phyloP scores from a whole-genome alignment of 2,888 invertebrate genomes.

The Crioceris asparagi region DNA sequence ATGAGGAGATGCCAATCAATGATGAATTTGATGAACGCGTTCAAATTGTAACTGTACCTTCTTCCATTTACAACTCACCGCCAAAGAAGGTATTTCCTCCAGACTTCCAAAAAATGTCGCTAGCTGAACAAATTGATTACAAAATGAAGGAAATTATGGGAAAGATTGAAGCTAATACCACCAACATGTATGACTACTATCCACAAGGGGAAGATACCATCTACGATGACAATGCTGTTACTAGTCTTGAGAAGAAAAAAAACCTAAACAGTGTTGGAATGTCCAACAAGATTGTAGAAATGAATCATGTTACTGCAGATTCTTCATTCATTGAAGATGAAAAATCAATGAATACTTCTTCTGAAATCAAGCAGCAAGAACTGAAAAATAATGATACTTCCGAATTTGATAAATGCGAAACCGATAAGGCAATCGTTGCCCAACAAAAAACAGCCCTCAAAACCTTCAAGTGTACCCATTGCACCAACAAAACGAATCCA shows the following conservation, averaged over 20 bases:
- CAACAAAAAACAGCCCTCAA: constrained; percentile 17
- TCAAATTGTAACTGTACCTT: constrained; percentile 22
- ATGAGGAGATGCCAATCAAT: constrained; percentile 1
- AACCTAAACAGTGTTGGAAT: too few species aligned
- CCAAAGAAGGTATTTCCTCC: constrained; percentile 22
- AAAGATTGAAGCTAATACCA: constrained; percentile 33
- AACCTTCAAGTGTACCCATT: constrained; percentile 50
- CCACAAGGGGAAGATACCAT: too few species aligned
- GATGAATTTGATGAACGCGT: constrained; percentile 13
- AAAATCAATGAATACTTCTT: too few species aligned
- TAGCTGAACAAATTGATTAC: constrained; percentile 39
- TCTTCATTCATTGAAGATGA: constrained; percentile 12
- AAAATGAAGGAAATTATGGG: constrained; percentile 45
- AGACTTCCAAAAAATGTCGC: constrained; percentile 24
- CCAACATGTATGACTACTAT: not conserved
- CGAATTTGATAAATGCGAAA: too few species aligned
- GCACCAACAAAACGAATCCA: constrained; percentile 46
- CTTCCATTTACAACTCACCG: constrained; percentile 16
- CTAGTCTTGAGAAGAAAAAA: too few species aligned
- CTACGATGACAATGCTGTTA: too few species aligned
- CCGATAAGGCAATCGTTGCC: too few species aligned
- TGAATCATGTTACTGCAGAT: constrained; percentile 24
- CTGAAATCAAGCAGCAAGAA: too few species aligned
- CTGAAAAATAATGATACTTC: too few species aligned
- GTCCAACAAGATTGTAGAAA: too few species aligned